These are phyloP conservation scores for Chalcis sispes DNA, from an alignment of 2,888 invertebrate species.

Conservation along the genomic window DNA sequence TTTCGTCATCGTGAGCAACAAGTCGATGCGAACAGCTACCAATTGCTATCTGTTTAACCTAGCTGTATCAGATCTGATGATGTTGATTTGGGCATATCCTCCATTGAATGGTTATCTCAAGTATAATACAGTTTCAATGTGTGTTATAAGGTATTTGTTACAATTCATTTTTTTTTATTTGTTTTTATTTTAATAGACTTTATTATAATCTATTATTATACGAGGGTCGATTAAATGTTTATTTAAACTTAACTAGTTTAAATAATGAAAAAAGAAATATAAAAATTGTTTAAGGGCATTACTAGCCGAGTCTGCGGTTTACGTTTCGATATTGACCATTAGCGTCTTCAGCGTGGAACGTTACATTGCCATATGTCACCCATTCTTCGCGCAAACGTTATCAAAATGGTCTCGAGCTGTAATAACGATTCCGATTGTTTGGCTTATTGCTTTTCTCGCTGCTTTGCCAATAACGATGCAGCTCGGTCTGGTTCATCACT, in stretches of 20 bases:
- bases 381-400: slow-evolving; percentile 87
- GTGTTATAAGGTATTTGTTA: too few relatives aligned
- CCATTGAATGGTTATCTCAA: too few relatives aligned
- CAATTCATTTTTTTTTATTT: too few relatives aligned
- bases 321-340: slow-evolving; percentile 91
- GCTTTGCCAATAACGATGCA: slow-evolving; percentile 81
- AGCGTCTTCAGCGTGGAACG: slow-evolving; percentile 92
- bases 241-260: too few relatives aligned
- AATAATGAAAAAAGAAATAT: too few relatives aligned
- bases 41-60: slow-evolving; percentile 17
- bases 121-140: too few relatives aligned
- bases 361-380: slow-evolving; percentile 91
- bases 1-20: not conserved
- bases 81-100: not conserved
- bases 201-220: too few relatives aligned
- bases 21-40: slow-evolving; percentile 6
- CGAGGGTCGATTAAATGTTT: too few relatives aligned
- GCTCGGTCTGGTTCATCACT: not conserved
- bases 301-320: slow-evolving; percentile 82
- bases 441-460: slow-evolving; percentile 84
- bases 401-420: slow-evolving; percentile 79
- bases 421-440: slow-evolving; percentile 84
- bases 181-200: too few relatives aligned
- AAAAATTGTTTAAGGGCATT: too few relatives aligned
- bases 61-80: slow-evolving; percentile 4